These are phyloP conservation scores for Ibycter americanus DNA, from an alignment of 2,797 vertebrate species.

Conservation along the genomic window DNA sequence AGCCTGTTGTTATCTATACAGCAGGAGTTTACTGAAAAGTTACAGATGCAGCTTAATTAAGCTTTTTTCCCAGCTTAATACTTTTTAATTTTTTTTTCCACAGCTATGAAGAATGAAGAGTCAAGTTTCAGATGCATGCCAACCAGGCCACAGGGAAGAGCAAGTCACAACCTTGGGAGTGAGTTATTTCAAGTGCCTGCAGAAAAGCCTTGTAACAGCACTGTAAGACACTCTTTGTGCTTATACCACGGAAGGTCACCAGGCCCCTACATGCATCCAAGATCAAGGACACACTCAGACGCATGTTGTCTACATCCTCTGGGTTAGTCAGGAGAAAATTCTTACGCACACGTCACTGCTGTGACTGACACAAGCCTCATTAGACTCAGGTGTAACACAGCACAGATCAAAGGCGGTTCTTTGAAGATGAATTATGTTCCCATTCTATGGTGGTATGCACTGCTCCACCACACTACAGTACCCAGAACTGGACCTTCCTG, in stretches of 20 bases:
- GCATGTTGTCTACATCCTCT: fast-evolving
- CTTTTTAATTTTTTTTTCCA: not conserved
- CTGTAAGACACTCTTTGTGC: fast-evolving
- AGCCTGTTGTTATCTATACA: not conserved
- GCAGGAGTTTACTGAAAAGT: not conserved
- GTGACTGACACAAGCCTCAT: not conserved
- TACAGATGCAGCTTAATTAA: not conserved
- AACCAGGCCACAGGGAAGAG: not conserved
- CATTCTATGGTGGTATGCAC: not conserved
- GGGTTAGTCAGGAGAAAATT: not conserved
- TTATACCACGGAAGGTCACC: not conserved
- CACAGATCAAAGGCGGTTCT: not conserved
- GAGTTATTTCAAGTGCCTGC: not conserved
- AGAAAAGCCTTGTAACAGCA: not conserved
- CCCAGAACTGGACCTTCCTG: not conserved
- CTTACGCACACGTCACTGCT: not conserved
- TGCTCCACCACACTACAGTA: not conserved
- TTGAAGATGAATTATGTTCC: not conserved
- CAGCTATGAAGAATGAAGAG: not conserved
- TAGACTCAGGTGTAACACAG: not conserved
- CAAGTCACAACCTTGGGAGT: not conserved
- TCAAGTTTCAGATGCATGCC: not conserved
- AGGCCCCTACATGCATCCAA: not conserved
- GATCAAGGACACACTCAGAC: not conserved
- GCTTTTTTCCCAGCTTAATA: not conserved